Evolutionary conservation across 2,113 vertebrate genomes (phyloP).

Genomic region (Cacatua alba): DNA sequence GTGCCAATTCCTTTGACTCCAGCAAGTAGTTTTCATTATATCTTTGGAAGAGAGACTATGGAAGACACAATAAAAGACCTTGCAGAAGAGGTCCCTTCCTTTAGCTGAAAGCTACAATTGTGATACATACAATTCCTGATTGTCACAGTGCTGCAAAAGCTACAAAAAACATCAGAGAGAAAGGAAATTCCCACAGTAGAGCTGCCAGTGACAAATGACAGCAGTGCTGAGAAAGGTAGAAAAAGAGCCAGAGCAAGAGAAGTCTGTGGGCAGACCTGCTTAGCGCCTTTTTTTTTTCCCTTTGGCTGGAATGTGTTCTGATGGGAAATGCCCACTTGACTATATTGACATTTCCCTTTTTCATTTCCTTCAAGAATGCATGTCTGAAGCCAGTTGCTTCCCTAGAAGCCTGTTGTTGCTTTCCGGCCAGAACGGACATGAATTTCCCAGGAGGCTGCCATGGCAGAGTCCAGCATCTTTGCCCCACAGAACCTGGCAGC

Average conservation of each 20-base stretch:
- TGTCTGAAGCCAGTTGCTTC: background rate
- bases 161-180: background rate
- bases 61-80: constrained; percentile 3
- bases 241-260: background rate
- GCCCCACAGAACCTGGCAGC: background rate
- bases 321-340: background rate
- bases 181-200: constrained; percentile 33
- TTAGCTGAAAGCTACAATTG: constrained; percentile 29
- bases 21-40: background rate
- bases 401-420: background rate
- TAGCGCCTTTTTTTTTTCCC: background rate
- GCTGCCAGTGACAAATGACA: constrained; percentile 10
- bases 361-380: background rate
- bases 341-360: background rate
- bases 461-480: background rate
- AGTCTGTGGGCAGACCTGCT: background rate
- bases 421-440: background rate
- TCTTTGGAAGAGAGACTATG: background rate
- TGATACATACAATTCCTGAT: background rate
- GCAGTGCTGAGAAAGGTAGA: background rate
- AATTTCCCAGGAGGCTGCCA: background rate
- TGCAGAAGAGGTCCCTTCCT: constrained; percentile 1
- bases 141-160: background rate
- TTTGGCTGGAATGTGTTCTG: background rate
- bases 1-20: background rate